These are phyloP conservation scores for Sebastes minor DNA, from an alignment of 2,797 vertebrate genomes.

Conservation along the genomic window DNA sequence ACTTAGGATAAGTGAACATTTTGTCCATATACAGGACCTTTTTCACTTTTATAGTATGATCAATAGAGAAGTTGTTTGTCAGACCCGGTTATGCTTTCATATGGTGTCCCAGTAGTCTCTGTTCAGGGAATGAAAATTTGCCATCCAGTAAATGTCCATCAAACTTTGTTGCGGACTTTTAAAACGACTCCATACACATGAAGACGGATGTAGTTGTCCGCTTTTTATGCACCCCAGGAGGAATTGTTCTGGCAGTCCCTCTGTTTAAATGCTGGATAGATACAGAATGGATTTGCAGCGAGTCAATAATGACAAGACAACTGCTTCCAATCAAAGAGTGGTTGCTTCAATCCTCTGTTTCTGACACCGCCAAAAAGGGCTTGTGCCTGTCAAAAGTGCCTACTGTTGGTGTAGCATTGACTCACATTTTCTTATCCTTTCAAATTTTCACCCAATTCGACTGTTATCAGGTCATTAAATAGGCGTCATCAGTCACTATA, in stretches of 20 bases:
- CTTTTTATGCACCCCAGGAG: background rate
- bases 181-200: background rate
- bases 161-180: constrained; percentile 25
- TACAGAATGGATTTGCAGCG: background rate
- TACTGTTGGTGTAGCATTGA: background rate
- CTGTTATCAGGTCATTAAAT: no score
- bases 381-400: background rate
- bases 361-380: background rate
- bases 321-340: background rate
- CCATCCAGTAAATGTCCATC: background rate
- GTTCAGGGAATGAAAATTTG: background rate
- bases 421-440: background rate
- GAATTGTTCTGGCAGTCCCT: background rate
- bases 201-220: background rate
- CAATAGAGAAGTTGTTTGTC: constrained; percentile 3
- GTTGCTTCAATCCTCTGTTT: background rate
- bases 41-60: constrained; percentile 17
- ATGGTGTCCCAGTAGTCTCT: background rate
- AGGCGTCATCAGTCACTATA: no score
- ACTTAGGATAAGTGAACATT: background rate
- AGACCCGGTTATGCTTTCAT: background rate
- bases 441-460: background rate
- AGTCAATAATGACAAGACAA: constrained; percentile 10
- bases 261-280: background rate
- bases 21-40: background rate